phyloP scores from a whole-genome alignment of 1,140 invertebrate genomes.

The Drosophila persimilis region DNA sequence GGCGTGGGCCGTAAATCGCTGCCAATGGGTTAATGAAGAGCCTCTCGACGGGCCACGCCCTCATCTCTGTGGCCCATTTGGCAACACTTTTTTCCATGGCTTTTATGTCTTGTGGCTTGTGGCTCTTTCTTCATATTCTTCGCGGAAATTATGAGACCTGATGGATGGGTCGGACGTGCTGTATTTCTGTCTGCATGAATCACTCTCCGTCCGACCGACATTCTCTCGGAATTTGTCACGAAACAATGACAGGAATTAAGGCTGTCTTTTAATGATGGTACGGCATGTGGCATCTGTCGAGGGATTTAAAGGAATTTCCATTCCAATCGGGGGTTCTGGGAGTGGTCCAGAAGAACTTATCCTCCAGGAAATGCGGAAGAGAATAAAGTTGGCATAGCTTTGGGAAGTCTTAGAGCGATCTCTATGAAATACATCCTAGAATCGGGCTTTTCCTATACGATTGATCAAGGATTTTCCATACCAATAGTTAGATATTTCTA shows the following conservation, averaged over 20 bases:
- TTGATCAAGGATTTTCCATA: no score
- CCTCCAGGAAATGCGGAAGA: no score
- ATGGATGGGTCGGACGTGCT: constrained; percentile 20
- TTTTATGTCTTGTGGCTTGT: background rate
- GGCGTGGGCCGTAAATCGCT: constrained; percentile 34
- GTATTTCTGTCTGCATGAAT: background rate
- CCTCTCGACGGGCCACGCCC: constrained; percentile 23
- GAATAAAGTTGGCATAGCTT: no score
- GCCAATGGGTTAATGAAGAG: constrained; percentile 49
- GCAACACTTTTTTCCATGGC: constrained; percentile 8
- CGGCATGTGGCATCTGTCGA: no score
- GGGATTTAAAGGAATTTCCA: no score
- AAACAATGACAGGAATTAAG: constrained; percentile 1
- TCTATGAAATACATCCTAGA: no score
- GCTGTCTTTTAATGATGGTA: no score
- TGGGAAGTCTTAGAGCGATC: no score
- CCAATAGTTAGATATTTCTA: no score
- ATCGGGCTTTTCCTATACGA: no score
- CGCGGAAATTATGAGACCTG: constrained; percentile 24
- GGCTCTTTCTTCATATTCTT: constrained; percentile 17
- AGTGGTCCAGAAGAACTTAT: no score
- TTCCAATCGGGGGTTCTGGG: no score
- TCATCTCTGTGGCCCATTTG: constrained; percentile 21
- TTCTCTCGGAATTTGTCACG: constrained; percentile 38
- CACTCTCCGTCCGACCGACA: background rate